Base-by-base conservation (phyloP, 2,113 vertebrate genomes). In the Daubentonia madagascariensis region DNA sequence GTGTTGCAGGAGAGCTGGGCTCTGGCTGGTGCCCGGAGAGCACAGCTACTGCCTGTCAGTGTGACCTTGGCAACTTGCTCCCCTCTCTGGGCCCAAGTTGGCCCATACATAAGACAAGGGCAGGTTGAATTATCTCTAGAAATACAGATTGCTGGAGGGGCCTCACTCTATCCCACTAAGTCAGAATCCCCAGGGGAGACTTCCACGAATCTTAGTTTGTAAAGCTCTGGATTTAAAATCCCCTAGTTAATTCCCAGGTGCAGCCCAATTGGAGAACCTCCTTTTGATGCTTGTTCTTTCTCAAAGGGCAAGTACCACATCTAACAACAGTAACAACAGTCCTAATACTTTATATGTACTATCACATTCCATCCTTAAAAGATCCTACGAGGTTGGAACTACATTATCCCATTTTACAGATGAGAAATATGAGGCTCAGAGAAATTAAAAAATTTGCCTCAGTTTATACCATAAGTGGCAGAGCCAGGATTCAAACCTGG, bases 281-380 rank as follows among this genome's bases (percentile, higher is more conserved):
- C 1, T 0, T 13, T 23, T 43, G 8, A n/a, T 43, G 45, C 78
- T 40, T 30, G 8, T 23, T 83, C 17, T 81, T 63, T 48, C 72
- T 70, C n/a, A 54, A 45, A 84, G 63, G 37, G 35, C 8, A 2
- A 32, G 48, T 0, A 13, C 6, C 68, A 13, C 61, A 12, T 3
- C 52, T 54, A 18, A 25, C 18, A 0, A 25, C 11, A 3, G 12
- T 1, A 17, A 32, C n/a, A 28, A 13, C 8, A 5, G 2, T 40
- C n/a, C 67, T 17, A 16, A 16, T 6, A 25, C 25, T 48, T n/a
- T 35, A 12, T 1, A 10, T 13, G 40, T 1, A 13, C 32, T 7
- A 3, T 18, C 79, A 22, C 13, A 3, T 16, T 13, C 23, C 12
- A 37, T 9, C 59, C 92, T 76, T 35, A 32, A 32, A 72, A 22